Evolutionary conservation across 2,113 vertebrate species (phyloP).

Genomic region (Chlorocebus sabaeus): DNA sequence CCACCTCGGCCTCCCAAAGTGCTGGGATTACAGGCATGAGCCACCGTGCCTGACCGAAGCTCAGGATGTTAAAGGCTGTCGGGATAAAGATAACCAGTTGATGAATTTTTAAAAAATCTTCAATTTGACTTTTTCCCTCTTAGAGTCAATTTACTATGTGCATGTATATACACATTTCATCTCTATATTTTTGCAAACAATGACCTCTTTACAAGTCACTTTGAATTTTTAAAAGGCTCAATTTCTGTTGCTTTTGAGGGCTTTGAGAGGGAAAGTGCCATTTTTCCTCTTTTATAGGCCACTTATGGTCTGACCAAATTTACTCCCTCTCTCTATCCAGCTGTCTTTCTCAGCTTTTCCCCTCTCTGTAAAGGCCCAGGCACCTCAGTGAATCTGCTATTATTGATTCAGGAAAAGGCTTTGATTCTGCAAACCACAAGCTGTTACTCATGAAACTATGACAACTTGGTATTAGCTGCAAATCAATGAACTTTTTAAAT

Average conservation of each 20-base stretch:
- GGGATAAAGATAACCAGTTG: neutral
- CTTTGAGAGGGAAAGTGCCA: neutral
- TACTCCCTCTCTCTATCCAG: slow-evolving; percentile 16
- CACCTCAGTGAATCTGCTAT: slow-evolving; percentile 80
- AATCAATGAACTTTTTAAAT: slow-evolving; percentile 88
- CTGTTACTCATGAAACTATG: slow-evolving; percentile 86
- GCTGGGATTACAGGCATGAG: no score
- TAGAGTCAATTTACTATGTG: neutral
- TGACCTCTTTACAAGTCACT: neutral
- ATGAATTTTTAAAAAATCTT: neutral
- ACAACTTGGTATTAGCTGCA: slow-evolving; percentile 87
- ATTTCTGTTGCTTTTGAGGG: neutral
- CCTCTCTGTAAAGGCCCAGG: slow-evolving; percentile 59
- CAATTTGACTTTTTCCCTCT: neutral
- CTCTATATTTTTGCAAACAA: neutral
- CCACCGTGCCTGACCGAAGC: neutral
- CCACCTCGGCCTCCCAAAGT: no score
- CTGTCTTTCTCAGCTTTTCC: neutral
- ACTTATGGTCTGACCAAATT: neutral
- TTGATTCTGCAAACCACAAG: slow-evolving; percentile 83
- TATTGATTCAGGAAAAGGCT: slow-evolving; percentile 85
- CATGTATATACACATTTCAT: neutral
- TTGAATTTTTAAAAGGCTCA: neutral
- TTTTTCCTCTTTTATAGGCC: neutral
- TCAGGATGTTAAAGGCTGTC: neutral